Percentiles rank a stretch among this genome's conserved stretches.
Evolutionary conservation across 1,140 invertebrate genomes (phyloP).

Genomic region (Achatina immaculata): DNA sequence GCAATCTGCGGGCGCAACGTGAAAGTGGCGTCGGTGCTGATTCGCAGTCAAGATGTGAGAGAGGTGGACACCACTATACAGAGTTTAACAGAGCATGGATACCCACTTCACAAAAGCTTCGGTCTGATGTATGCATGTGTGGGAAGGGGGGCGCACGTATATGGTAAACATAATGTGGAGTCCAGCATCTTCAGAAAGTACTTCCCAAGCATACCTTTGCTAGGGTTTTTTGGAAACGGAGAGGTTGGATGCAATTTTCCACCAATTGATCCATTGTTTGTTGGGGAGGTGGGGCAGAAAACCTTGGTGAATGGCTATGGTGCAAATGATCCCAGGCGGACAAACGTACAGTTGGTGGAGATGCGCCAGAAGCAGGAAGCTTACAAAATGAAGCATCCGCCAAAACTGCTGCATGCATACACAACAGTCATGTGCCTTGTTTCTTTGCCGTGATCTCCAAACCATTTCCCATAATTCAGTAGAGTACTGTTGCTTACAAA

Average conservation of each 20-base stretch:
- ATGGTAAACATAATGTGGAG: conserved; percentile 73
- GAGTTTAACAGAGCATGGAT: neutral
- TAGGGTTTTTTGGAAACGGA: conserved; percentile 77
- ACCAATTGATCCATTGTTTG: conserved; percentile 43
- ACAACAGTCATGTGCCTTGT: conserved; percentile 65
- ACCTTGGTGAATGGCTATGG: neutral
- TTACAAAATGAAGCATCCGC: conserved; percentile 36
- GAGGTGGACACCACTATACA: conserved; percentile 10
- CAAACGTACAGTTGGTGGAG: neutral
- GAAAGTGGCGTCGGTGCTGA: conserved; percentile 26
- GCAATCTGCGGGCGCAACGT: conserved; percentile 22
- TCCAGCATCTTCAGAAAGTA: conserved; percentile 74
- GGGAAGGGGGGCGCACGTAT: conserved; percentile 71
- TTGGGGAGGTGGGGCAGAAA: neutral
- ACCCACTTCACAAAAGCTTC: conserved; percentile 69
- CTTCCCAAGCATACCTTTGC: conserved; percentile 75
- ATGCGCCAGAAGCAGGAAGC: neutral
- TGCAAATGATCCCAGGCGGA: neutral
- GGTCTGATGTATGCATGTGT: conserved; percentile 77
- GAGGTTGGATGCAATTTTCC: conserved; percentile 74
- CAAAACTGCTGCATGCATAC: conserved; percentile 65
- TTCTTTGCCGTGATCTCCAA: conserved; percentile 52
- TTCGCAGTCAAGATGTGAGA: neutral
- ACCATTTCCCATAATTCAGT: no score
- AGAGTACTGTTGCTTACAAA: no score